Evolutionary conservation across 2,888 invertebrate genomes (phyloP).

Genomic region (Agriotes lineatus): DNA sequence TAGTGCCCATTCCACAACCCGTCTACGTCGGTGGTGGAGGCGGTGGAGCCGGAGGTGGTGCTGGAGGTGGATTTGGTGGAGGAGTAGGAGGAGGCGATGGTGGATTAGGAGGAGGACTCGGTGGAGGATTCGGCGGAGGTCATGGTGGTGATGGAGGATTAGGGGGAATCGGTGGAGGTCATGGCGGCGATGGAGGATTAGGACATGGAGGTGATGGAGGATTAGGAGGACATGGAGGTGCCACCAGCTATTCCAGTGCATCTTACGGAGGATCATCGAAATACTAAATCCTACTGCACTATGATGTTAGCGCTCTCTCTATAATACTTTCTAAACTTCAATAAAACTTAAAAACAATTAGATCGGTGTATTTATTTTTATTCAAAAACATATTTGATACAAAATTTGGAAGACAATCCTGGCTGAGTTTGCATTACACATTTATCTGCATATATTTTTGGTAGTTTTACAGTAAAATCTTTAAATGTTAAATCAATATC

Average conservation of each 20-base stretch:
- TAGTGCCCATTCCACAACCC: conserved; percentile 60
- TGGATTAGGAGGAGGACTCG: neutral
- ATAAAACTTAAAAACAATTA: too few relatives aligned
- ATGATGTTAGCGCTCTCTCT: too few relatives aligned
- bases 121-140: conserved; percentile 3
- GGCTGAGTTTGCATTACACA: too few relatives aligned
- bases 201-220: conserved; percentile 17
- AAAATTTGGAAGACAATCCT: too few relatives aligned
- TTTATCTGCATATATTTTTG: too few relatives aligned
- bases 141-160: conserved; percentile 58
- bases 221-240: conserved; percentile 1
- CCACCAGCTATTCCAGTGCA: conserved; percentile 29
- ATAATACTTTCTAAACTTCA: too few relatives aligned
- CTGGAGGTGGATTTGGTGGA: conserved; percentile 20
- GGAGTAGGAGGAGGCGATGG: conserved; percentile 21
- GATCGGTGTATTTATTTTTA: too few relatives aligned
- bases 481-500: too few relatives aligned
- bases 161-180: neutral
- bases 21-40: conserved; percentile 26
- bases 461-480: too few relatives aligned
- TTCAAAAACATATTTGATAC: too few relatives aligned
- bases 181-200: neutral
- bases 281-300: conserved; percentile 9
- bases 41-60: conserved; percentile 39
- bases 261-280: conserved; percentile 27